phyloP scores from a whole-genome alignment of 2,888 invertebrate species.

The Tinea trinotella region DNA sequence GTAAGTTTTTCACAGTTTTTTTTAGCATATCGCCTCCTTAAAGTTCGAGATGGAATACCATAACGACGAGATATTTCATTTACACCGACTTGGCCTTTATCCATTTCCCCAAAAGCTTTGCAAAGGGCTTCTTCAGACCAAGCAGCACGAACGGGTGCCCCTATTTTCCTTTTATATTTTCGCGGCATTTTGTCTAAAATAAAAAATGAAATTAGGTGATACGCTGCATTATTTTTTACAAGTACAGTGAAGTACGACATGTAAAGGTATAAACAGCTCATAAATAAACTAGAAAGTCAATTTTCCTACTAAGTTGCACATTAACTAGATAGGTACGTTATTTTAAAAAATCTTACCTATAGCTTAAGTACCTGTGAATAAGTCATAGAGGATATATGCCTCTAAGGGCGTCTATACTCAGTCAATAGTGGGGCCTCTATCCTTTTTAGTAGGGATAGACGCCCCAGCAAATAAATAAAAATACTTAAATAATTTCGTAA shows the following conservation, averaged over 20 bases:
- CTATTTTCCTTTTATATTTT: slow-evolving; percentile 26
- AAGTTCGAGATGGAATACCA: slow-evolving; percentile 28
- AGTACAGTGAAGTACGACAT: no score
- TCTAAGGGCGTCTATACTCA: slow-evolving; percentile 23
- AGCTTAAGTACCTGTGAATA: background rate
- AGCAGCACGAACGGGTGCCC: slow-evolving; percentile 25
- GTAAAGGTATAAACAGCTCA: no score
- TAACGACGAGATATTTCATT: slow-evolving; percentile 28
- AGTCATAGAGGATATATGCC: slow-evolving; percentile 23
- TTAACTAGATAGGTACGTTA: slow-evolving; percentile 18
- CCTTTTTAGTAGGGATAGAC: slow-evolving; percentile 24
- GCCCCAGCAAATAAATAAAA: no score
- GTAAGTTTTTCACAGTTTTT: slow-evolving; percentile 25
- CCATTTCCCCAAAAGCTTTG: slow-evolving; percentile 27
- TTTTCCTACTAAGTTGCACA: no score
- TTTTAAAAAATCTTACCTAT: background rate
- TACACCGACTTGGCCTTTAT: slow-evolving; percentile 26
- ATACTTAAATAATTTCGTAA: no score
- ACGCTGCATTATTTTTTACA: no score
- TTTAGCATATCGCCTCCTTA: slow-evolving; percentile 27
- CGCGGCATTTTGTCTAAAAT: no score
- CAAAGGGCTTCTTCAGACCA: slow-evolving; percentile 26
- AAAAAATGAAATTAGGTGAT: no score
- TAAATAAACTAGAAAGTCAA: no score
- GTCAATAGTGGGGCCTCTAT: slow-evolving; percentile 23